Conservation (phyloP, 2,797 vertebrate genomes). For the Petrocephalus sullivani region DNA sequence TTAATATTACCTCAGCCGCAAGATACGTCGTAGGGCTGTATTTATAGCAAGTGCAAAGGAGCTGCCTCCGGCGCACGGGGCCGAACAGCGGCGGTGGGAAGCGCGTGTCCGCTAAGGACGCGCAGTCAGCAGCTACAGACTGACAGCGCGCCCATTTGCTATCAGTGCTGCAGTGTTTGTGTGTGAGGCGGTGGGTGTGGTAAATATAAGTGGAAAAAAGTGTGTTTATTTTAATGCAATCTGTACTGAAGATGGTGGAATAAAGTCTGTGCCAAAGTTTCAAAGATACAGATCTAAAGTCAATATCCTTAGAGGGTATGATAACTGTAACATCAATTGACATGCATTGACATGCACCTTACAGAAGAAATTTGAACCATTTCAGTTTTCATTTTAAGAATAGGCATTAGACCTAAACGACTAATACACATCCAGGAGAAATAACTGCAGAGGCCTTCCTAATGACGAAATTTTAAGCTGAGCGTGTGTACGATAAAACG, state of each 20-base stretch:
- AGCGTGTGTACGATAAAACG: neutral
- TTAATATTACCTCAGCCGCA: slow-evolving; percentile 22
- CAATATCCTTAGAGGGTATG: neutral
- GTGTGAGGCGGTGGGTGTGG: neutral
- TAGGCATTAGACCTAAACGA: neutral
- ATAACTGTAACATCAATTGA: neutral
- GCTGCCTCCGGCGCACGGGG: neutral
- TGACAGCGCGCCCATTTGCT: neutral
- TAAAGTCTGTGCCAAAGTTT: neutral
- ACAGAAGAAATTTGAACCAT: neutral
- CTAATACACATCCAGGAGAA: neutral
- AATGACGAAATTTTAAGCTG: neutral
- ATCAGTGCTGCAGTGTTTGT: neutral
- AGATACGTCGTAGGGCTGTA: slow-evolving; percentile 2
- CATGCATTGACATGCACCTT: neutral
- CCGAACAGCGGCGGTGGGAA: neutral
- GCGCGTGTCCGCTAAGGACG: neutral
- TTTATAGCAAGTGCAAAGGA: slow-evolving; percentile 22
- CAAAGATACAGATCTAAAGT: neutral
- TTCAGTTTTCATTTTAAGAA: neutral
- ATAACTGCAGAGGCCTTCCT: slow-evolving; percentile 1
- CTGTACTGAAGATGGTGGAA: neutral
- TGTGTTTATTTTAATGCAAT: neutral
- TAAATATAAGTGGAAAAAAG: neutral
- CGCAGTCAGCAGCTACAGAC: neutral